These are phyloP conservation scores for Allolobophora icterica DNA, from an alignment of 2,888 invertebrate species.

Conservation along the genomic window DNA sequence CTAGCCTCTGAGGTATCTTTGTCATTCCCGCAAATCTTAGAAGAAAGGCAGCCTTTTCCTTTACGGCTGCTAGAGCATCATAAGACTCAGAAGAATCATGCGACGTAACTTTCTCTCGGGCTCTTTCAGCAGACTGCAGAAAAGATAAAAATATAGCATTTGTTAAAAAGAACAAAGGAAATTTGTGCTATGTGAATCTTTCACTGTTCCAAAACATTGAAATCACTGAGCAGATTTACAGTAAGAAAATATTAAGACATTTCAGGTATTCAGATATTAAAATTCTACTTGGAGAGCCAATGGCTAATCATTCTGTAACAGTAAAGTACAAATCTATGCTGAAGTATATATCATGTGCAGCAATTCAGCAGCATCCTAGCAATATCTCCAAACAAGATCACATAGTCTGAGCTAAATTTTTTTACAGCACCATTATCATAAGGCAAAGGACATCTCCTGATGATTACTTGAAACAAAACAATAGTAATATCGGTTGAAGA, in stretches of 20 bases:
- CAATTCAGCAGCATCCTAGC: too few relatives aligned
- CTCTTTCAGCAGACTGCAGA: slow-evolving; percentile 14
- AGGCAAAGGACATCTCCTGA: too few relatives aligned
- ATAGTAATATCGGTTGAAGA: too few relatives aligned
- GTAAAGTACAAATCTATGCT: too few relatives aligned
- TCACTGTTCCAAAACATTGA: not conserved
- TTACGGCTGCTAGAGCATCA: slow-evolving; percentile 53
- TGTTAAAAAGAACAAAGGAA: not conserved
- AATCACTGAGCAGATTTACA: not conserved
- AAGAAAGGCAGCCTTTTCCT: slow-evolving; percentile 59
- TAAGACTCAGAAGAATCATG: not conserved
- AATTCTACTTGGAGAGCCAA: not conserved
- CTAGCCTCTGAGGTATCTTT: slow-evolving; percentile 35
- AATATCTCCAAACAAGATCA: too few relatives aligned
- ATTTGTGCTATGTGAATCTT: not conserved
- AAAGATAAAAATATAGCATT: not conserved
- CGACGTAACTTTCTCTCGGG: not conserved
- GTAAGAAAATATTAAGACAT: not conserved
- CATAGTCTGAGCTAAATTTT: too few relatives aligned
- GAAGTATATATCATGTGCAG: too few relatives aligned
- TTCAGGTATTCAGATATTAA: not conserved
- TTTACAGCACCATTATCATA: too few relatives aligned
- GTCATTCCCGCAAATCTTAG: slow-evolving; percentile 62
- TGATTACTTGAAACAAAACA: too few relatives aligned
- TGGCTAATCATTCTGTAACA: too few relatives aligned